Evolutionary conservation across 2,113 vertebrate species (phyloP), one percentile per base, ranked within the genome.

Genomic region (Hemiprocne comata): DNA sequence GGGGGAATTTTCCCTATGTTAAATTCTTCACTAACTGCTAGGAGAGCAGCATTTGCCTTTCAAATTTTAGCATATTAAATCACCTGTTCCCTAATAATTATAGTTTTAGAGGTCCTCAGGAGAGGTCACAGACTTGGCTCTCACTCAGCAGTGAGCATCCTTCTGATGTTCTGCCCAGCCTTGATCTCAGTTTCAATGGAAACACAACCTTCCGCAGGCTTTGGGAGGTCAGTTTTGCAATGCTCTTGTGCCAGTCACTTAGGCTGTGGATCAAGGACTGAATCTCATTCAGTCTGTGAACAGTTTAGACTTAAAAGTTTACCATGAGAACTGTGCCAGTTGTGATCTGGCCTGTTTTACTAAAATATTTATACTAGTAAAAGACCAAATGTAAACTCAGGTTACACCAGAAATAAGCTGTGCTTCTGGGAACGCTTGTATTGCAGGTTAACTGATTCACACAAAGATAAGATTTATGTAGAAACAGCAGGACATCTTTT

Each of bases 281-380:
- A 67, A 78, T 84, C 51, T 93, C 74, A 75, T 94, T 78, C 57
- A n/a, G 48, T 84, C 61, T 20, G 15, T 74, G 92, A 95, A 89
- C 61, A 81, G 69, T 87, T 93, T 89, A 89, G 65, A 84, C 76
- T 75, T 77, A 74, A 78, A 92, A 64, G 57, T 74, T 89, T 87
- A 75, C 61, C 61, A 21, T 40, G 28, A 92, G 65, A 84, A 81
- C 73, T 11, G 44, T 74, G 69, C 77, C 73, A 89, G 44, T 92
- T 87, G 61, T 81, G 84, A 93, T 89, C 80, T 90, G 70, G 53
- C 61, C 79, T 44, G 24, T 86, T 85, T 86, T 88, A 77, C 69
- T 87, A 78, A 93, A 94, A 95, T 95, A 94, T 93, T 97, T 97
- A 93, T 85, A 54, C 31, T 78, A 92, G 66, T 72, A 75, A 82